Evolutionary conservation across 2,797 vertebrate genomes (phyloP), one percentile per base, ranked within the genome.

Genomic region (Paedocypris micromegethes): DNA sequence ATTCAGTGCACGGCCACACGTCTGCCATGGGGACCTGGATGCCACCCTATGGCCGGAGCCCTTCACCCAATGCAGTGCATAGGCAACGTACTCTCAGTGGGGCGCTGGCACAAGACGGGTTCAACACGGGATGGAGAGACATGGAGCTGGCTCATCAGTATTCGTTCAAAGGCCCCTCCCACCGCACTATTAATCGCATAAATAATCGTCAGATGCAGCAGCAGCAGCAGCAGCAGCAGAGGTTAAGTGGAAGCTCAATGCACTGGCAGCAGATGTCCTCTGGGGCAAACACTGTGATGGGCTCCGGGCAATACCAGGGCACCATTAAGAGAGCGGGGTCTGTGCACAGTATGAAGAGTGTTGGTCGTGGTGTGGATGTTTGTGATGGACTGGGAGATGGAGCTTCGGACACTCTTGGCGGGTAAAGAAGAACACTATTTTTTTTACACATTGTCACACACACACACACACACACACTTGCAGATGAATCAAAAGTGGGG

Each of bases 141-240:
- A 82, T 84, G 54, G 88, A 87, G 46, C 50, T 79, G 5, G 82
- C 80, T 0, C 69, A 64, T 64, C 87, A 89, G 65, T 87, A 87
- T 74, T 83, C 88, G 0, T 95, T 91, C 59, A 89, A 90, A 0
- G 96, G 95, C 0, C 96, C 96, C 0, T 93, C 96, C 72, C 93
- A 96, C 86, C 88, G 96, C 72, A 97, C 94, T 8, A 92, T 98
- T 57, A 96, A 89, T 81, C 90, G 96, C 2, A 90, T 91, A 66
- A 89, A 93, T 82, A 95, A 96, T 86, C 86, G 85, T 50, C 82
- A 87, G 23, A 68, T 75, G 59, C 85, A 86, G 50, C 63, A 84
- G 43, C 85, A 90, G 81, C 84, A 84, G 43, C 23, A 23, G 1
- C 63, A 64, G 67, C 83, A 87, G 53, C 84, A 86, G n/a, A 78